Evolutionary conservation across 2,797 vertebrate genomes (phyloP).

Genomic region (Schizothorax lantsangensis): DNA sequence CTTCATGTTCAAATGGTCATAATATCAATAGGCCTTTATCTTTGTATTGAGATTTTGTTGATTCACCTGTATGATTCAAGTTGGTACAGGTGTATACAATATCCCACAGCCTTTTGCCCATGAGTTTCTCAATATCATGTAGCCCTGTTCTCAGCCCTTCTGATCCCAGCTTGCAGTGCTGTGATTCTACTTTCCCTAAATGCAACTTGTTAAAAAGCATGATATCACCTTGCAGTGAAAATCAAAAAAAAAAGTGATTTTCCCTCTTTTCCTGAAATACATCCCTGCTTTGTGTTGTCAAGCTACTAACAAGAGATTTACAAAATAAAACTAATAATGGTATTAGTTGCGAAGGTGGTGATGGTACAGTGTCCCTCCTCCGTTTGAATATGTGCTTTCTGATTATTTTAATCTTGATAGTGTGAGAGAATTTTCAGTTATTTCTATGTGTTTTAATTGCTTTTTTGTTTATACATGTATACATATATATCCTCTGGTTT

Average conservation of each 20-base stretch:
- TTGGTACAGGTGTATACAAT: background rate
- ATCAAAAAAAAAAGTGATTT: constrained; percentile 68
- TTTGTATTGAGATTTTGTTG: background rate
- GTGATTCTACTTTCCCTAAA: constrained; percentile 97
- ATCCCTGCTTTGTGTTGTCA: constrained; percentile 84
- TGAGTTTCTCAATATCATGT: constrained; percentile 32
- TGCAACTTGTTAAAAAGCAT: constrained; percentile 99
- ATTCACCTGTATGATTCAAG: background rate
- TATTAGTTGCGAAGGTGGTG: constrained; percentile 78
- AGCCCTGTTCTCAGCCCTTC: constrained; percentile 57
- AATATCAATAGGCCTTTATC: constrained; percentile 23
- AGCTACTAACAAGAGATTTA: constrained; percentile 75
- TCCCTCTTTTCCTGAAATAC: constrained; percentile 94
- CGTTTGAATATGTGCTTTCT: constrained; percentile 87
- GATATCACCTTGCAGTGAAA: constrained; percentile 81
- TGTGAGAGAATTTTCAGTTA: constrained; percentile 81
- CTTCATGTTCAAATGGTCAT: background rate
- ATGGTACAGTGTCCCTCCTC: constrained; percentile 79
- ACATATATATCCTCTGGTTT: constrained; percentile 24
- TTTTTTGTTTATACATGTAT: constrained; percentile 70
- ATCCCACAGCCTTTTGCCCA: constrained; percentile 81
- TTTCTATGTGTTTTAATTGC: constrained; percentile 69
- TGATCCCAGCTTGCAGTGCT: constrained; percentile 87
- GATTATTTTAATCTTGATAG: constrained; percentile 81
- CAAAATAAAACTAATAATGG: constrained; percentile 77